Evolutionary conservation across 2,113 vertebrate species (phyloP).

Genomic region (Megaceryle torquata): DNA sequence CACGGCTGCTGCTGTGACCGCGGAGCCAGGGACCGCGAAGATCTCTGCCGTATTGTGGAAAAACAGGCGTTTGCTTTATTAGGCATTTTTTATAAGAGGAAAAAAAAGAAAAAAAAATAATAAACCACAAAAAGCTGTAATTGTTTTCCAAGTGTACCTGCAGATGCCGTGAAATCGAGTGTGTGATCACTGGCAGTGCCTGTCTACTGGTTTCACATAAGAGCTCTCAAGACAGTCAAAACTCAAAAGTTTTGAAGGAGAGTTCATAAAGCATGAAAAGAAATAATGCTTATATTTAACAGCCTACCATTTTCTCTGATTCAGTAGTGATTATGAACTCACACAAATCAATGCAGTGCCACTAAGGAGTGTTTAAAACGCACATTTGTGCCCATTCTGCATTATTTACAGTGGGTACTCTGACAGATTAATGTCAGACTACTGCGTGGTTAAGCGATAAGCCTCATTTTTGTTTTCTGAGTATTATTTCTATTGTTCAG

Average conservation of each 20-base stretch:
- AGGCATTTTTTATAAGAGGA: not conserved
- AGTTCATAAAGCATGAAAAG: not conserved
- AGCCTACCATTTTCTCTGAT: not conserved
- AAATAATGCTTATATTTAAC: not conserved
- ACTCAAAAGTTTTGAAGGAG: not conserved
- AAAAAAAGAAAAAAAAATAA: not conserved
- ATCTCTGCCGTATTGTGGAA: no score
- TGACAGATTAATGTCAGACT: not conserved
- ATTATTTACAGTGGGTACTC: not conserved
- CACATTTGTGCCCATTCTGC: not conserved
- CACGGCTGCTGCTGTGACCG: no score
- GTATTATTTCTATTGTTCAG: not conserved
- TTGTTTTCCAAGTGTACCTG: not conserved
- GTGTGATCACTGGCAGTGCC: not conserved
- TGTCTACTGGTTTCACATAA: not conserved
- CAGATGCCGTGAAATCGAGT: no score
- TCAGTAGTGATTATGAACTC: not conserved
- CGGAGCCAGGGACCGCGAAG: no score
- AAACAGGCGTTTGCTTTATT: not conserved
- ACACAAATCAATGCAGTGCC: not conserved
- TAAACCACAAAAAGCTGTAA: not conserved
- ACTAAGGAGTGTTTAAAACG: not conserved
- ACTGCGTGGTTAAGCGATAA: rapidly evolving
- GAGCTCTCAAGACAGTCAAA: not conserved
- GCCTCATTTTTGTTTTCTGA: not conserved